Evolutionary conservation across 2,888 invertebrate species (phyloP), one percentile per base, ranked within the genome.

Genomic region (Protophormia terraenovae): DNA sequence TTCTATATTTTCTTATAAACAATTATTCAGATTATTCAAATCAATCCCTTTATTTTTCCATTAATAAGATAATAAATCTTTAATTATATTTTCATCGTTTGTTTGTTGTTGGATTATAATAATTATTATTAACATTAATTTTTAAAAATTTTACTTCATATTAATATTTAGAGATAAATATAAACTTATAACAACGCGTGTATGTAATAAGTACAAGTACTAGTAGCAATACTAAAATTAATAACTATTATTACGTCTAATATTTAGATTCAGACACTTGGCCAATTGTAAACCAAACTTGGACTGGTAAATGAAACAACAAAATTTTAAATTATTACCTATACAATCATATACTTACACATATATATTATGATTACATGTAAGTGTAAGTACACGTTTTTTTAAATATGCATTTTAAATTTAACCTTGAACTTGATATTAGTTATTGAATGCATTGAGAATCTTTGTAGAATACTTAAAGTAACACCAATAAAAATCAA

Each of bases 371-470:
- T 35, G 29, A 29, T 35, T 47, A 35, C 71, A 53, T 55, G 24
- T n/a, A n/a, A 71, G 78, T 77, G 66, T 69, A 71, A 77, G 66
- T 62, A 62, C 86, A 83, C 83, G 83, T 79, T 86, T 86, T n/a
- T n/a, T 78, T 62, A 79, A 85, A 83, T 83, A 66, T 85, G 83
- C 85, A 85, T 85, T 85, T 85, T 71, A 75, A 78, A 83, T 79
- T 58, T 64, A 78, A 85, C 85, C 85, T 85, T 85, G 85, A 85
- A 85, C 85, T 85, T 85, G 85, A 78, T 85, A 85, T 83, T 79
- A 85, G 85, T 85, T 85, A 85, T 83, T 66, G 75, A 82, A 82
- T 82, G 27, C 64, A 85, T 83, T 78, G 73, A 62, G 73, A 85
- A 84, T 71, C 73, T 77, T 55, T 77, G 66, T 62, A 58, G n/a